Percentiles rank a stretch among this genome's conserved stretches.
phyloP scores from a whole-genome alignment of 2,797 vertebrate genomes.

The Argyrosomus regius region DNA sequence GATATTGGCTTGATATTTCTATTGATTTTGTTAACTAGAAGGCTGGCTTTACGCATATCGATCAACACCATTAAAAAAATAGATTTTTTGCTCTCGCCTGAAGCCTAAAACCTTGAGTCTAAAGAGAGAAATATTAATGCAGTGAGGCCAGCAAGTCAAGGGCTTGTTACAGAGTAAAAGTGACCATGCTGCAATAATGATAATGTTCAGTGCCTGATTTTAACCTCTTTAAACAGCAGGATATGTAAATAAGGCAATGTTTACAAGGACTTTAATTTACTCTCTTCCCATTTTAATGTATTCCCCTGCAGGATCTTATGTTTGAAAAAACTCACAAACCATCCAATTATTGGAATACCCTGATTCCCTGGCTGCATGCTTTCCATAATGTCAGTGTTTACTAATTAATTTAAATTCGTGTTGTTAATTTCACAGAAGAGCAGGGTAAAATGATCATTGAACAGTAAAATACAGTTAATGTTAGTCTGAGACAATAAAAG shows the following conservation, averaged over 20 bases:
- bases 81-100: not conserved
- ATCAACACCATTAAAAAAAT: not conserved
- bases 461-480: no score
- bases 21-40: not conserved
- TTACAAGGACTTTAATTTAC: conserved; percentile 20
- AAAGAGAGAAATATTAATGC: conserved; percentile 12
- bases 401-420: conserved; percentile 9
- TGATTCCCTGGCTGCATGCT: conserved; percentile 11
- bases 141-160: not conserved
- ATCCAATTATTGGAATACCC: conserved; percentile 22
- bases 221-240: conserved; percentile 25
- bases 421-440: not conserved
- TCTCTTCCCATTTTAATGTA: conserved; percentile 7
- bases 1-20: not conserved
- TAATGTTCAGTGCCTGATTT: conserved; percentile 16
- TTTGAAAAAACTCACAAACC: conserved; percentile 27
- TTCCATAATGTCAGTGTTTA: conserved; percentile 1
- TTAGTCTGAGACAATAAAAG: no score
- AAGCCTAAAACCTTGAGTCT: conserved; percentile 23
- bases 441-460: not conserved
- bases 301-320: conserved; percentile 1
- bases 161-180: conserved; percentile 24
- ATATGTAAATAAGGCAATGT: conserved; percentile 30
- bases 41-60: not conserved
- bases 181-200: conserved; percentile 14